Evolutionary conservation across 2,888 invertebrate genomes (phyloP).

Genomic region (Heliconius ethilla): DNA sequence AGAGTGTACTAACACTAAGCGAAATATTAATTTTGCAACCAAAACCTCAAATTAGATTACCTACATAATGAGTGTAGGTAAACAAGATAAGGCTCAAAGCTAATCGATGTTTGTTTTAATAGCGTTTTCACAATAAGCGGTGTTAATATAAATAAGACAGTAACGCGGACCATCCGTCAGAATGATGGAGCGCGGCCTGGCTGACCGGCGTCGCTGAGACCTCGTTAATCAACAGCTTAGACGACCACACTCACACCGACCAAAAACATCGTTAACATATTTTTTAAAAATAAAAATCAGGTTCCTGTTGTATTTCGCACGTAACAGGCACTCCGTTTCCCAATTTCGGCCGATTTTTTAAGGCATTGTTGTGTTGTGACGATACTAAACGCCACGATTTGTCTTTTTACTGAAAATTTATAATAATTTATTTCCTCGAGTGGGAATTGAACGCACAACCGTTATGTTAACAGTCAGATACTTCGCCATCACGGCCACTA

Average conservation of each 20-base stretch:
- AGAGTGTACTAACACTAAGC: neutral
- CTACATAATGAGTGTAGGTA: neutral
- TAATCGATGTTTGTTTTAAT: neutral
- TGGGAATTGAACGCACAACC: neutral
- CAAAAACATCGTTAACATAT: neutral
- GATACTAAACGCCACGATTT: neutral
- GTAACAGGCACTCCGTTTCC: no score
- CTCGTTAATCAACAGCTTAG: conserved; percentile 29
- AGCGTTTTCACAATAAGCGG: conserved; percentile 10
- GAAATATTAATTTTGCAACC: neutral
- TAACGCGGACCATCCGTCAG: conserved; percentile 26
- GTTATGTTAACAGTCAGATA: neutral
- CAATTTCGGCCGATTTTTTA: neutral
- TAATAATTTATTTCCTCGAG: no score
- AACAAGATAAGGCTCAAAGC: neutral
- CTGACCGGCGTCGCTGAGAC: conserved; percentile 22
- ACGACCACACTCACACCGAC: neutral
- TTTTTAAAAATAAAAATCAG: neutral
- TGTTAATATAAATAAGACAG: conserved; percentile 24
- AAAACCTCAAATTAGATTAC: neutral
- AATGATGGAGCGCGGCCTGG: conserved; percentile 18
- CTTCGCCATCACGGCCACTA: no score
- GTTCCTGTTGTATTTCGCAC: no score
- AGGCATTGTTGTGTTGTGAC: neutral
- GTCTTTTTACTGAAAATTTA: neutral